Evolutionary conservation across 2,797 vertebrate species (phyloP).

Genomic region (Leptatherina wallacei): DNA sequence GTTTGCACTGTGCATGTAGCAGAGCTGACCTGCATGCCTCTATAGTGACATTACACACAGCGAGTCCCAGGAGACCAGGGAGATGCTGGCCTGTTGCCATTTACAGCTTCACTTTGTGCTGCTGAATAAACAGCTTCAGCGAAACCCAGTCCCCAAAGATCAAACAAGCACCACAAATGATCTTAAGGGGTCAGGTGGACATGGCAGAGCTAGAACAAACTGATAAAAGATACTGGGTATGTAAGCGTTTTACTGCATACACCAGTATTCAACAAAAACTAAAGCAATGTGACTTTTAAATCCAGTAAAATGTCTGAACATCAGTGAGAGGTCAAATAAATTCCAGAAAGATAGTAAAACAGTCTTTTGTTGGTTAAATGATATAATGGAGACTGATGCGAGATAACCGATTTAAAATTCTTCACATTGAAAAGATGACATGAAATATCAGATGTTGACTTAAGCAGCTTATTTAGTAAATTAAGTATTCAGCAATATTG

Average conservation of each 20-base stretch:
- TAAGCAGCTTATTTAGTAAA: neutral
- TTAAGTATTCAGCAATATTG: neutral
- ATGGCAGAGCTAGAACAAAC: neutral
- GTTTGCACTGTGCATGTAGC: conserved; percentile 39
- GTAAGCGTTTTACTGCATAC: neutral
- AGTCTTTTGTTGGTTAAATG: too few species aligned
- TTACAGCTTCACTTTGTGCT: conserved; percentile 44
- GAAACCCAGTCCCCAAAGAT: conserved; percentile 39
- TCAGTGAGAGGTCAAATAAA: neutral
- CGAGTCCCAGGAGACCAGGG: conserved; percentile 43
- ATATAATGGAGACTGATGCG: neutral
- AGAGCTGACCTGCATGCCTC: conserved; percentile 56
- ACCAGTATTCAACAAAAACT: too few species aligned
- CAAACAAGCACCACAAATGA: neutral
- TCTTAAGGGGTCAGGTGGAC: neutral
- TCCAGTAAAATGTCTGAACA: neutral
- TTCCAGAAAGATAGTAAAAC: neutral
- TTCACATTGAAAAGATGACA: accelerated
- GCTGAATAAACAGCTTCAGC: conserved; percentile 40
- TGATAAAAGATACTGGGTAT: neutral
- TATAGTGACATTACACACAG: conserved; percentile 51
- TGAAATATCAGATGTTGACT: neutral
- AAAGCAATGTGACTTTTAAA: neutral
- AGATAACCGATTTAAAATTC: neutral
- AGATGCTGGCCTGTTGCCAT: conserved; percentile 51